phyloP scores from a whole-genome alignment of 2,113 vertebrate species.

The Craseonycteris thonglongyai region DNA sequence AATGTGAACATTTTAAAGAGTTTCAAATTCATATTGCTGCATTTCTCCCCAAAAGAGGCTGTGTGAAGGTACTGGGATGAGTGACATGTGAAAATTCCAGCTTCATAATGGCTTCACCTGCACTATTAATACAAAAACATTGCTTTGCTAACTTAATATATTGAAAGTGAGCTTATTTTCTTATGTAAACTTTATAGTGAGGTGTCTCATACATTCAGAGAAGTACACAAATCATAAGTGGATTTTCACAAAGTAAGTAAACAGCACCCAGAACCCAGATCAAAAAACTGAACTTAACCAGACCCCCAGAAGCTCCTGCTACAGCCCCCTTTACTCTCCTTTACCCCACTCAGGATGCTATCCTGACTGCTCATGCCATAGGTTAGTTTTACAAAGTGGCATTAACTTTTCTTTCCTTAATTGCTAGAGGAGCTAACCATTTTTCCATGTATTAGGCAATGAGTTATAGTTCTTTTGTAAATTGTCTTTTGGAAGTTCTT shows the following conservation, averaged over 20 bases:
- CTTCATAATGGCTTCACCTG: neutral
- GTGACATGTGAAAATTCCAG: neutral
- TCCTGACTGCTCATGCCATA: neutral
- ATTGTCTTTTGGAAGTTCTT: constrained; percentile 10
- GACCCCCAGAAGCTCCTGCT: neutral
- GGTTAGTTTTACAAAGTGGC: neutral
- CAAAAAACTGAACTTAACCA: neutral
- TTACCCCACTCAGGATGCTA: no score
- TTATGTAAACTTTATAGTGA: neutral
- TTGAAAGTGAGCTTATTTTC: neutral
- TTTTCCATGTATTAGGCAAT: neutral
- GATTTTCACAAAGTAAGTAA: neutral
- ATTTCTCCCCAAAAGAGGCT: neutral
- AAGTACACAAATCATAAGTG: neutral
- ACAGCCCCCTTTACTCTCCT: fast-evolving
- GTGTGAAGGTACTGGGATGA: neutral
- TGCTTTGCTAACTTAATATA: neutral
- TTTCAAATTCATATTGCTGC: neutral
- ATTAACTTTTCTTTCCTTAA: neutral
- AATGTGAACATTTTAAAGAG: neutral
- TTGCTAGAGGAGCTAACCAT: neutral
- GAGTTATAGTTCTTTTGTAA: neutral
- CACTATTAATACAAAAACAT: neutral
- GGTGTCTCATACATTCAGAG: neutral
- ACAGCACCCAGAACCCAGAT: neutral